These are phyloP conservation scores for Neotoma lepida DNA, from an alignment of 2,113 vertebrate species.

Conservation along the genomic window DNA sequence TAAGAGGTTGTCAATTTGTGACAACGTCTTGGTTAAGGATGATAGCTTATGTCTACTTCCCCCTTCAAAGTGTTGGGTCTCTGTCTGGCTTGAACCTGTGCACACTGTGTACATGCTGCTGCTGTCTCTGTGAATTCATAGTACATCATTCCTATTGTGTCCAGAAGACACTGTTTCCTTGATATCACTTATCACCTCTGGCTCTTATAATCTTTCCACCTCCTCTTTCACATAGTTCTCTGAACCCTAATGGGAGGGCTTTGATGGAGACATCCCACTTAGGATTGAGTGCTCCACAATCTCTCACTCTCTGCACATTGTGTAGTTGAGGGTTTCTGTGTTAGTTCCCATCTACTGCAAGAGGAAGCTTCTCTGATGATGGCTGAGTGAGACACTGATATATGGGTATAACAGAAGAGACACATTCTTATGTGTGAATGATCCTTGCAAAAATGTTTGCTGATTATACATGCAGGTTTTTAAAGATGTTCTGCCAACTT, in stretches of 20 bases:
- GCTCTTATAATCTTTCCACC: background rate
- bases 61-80: background rate
- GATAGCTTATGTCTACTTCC: background rate
- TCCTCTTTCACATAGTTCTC: background rate
- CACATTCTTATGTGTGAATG: background rate
- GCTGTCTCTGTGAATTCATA: background rate
- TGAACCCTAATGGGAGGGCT: background rate
- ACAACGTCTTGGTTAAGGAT: background rate
- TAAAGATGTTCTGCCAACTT: conserved; percentile 18
- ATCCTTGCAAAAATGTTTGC: background rate
- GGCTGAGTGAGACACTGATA: background rate
- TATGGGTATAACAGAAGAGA: background rate
- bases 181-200: background rate
- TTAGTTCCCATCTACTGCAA: background rate
- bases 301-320: background rate
- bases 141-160: background rate
- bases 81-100: background rate
- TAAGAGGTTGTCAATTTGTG: background rate
- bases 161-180: background rate
- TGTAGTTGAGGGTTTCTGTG: background rate
- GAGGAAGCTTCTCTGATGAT: background rate
- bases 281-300: background rate
- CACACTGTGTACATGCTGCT: background rate
- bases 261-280: background rate
- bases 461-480: conserved; percentile 19